Evolutionary conservation across 1,140 invertebrate species (phyloP), one percentile per base, ranked within the genome.

Genomic region (Drosophila watanabei): DNA sequence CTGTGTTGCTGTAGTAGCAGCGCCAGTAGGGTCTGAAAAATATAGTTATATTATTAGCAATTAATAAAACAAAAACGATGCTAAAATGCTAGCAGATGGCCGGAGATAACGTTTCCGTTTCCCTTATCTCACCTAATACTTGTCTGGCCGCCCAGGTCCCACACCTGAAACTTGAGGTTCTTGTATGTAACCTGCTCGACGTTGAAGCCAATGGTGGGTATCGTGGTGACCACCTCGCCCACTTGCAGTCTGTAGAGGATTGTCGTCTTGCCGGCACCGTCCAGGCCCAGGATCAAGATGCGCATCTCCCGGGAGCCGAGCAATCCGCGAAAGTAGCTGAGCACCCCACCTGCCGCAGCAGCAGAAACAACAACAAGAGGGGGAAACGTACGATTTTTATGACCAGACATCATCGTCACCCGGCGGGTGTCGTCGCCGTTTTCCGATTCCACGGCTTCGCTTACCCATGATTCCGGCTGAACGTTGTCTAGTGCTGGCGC

Each of bases 1-100:
- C 99, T 93, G 99, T 99, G 94, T 99, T 99, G 60, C 98, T 98
- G 94, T 99, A 99, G 94, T 99, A 99, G 95, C 99, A 99, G 94
- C 99, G 95, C 99, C 99, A 99, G 93, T 99, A 99, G 16, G 99
- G 99, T 94, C 98, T 89, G 45, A 0, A 77, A 73, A 5, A 39
- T n/a, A n/a, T 5, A 18, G 20, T 35, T 33, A 7, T 30, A 11
- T n/a, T 65, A 16, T n/a, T n/a, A 10, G 14, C 32, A 4, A 11
- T 20, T 14, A 32, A 30, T 4, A 18, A 14, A 45, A n/a, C 30
- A 30, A 16, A 10, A 18, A 41, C 9, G 32, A 4, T 16, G 24
- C 13, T 20, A 6, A 28, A 11, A 58, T 20, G 1, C n/a, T 20
- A 9, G 11, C n/a, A 20, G 16, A 33, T n/a, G 18, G 39, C 8